Evolutionary conservation across 2,113 vertebrate genomes (phyloP).

Genomic region (Coracopsis vasa): DNA sequence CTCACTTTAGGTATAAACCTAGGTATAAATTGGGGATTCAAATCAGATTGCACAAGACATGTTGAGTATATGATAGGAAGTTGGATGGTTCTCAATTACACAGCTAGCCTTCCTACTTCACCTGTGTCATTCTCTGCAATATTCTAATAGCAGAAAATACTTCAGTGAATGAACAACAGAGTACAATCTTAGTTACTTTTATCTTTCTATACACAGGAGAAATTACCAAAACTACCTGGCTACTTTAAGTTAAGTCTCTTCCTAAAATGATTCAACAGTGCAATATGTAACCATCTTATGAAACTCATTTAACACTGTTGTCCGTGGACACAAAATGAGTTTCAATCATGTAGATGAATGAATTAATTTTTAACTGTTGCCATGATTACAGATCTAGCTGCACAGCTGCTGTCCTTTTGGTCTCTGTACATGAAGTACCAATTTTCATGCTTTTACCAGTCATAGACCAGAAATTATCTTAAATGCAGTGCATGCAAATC

Average conservation of each 20-base stretch:
- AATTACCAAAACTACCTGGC: background rate
- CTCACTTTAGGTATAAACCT: background rate
- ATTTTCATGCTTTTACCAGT: background rate
- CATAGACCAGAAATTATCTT: background rate
- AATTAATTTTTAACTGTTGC: background rate
- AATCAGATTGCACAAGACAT: background rate
- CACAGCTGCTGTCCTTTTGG: background rate
- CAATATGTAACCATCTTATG: background rate
- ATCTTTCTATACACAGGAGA: background rate
- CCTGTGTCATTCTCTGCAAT: background rate
- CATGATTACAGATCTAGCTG: background rate
- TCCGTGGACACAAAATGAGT: background rate
- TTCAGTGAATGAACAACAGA: background rate
- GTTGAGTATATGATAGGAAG: background rate
- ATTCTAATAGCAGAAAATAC: background rate
- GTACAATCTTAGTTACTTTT: background rate
- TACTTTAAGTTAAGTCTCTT: background rate
- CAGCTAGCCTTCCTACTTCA: background rate
- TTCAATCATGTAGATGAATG: background rate
- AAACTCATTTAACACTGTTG: slow-evolving; percentile 1
- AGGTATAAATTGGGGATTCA: background rate
- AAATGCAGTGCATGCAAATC: background rate
- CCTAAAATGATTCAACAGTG: background rate
- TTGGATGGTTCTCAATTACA: background rate
- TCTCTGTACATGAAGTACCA: background rate